Evolutionary conservation across 2,888 invertebrate species (phyloP), one percentile per base, ranked within the genome.

Genomic region (Abrostola triplasia): DNA sequence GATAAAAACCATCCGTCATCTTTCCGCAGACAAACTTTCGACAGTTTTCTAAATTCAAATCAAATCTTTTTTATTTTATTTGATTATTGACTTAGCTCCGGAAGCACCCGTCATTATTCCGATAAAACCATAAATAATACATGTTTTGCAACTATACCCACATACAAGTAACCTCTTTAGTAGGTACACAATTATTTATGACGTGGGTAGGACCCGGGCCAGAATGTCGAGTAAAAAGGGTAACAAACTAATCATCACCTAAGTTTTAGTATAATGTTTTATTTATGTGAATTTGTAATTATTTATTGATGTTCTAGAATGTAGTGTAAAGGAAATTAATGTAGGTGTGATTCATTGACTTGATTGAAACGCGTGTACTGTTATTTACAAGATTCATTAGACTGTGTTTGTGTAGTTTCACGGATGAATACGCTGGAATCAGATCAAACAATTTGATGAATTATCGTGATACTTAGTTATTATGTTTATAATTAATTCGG

Each of bases 131-230:
- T 40, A 59, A 11, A 41, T 41, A 6, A 41, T 62, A 47, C 10
- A 42, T 44, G 8, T 56, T 35, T 6, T 51, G 8, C 24, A 49
- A 47, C 36, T 8, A 11, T 53, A 49, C 12, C 38, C 24, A 47
- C 55, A 41, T 54, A 56, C 51, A 64, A 44, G 58, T 50, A 61
- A 12, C 54, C 48, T 58, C 52, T 70, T 68, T 53, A 63, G 57
- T 59, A 64, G 52, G 50, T 63, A 67, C 59, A 67, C 75, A 73
- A 78, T 79, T 76, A 74, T 79, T 81, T 79, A 76, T 81, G 67
- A 76, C 61, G 62, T 53, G 73, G 69, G 72, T 64, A 41, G 54
- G 61, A 69, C 56, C 52, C 36, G 53, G 65, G 37, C 54, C 55
- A 59, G 67, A 66, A 67, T 74, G 64, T 62, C 62, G 59, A 55